These are phyloP conservation scores for Cacatua alba DNA, from an alignment of 2,113 vertebrate species.

Conservation along the genomic window DNA sequence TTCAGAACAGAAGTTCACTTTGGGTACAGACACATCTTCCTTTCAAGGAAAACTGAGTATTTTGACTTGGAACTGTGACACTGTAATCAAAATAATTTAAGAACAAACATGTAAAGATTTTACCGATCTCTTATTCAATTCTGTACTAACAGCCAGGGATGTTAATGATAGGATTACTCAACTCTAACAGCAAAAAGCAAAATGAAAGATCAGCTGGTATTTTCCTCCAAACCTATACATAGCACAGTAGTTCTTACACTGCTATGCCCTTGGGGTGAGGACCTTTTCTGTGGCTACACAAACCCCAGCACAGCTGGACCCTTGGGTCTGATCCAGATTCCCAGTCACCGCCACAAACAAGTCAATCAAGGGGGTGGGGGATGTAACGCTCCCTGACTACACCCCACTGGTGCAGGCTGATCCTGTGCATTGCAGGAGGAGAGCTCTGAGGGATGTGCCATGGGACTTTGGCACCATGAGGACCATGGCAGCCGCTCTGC, in stretches of 20 bases:
- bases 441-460: rapidly evolving
- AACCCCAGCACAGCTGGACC: not conserved
- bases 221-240: not conserved
- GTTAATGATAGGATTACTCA: not conserved
- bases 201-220: not conserved
- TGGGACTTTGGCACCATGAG: rapidly evolving
- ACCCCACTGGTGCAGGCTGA: rapidly evolving
- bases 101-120: not conserved
- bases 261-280: rapidly evolving
- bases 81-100: not conserved
- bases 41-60: not conserved
- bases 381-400: rapidly evolving
- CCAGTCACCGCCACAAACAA: not conserved
- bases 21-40: not conserved
- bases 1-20: not conserved
- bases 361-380: rapidly evolving
- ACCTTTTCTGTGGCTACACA: not conserved
- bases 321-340: too few relatives aligned
- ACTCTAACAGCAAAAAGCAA: not conserved
- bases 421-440: rapidly evolving
- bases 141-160: not conserved
- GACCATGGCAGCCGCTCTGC: not conserved
- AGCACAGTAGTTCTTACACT: rapidly evolving
- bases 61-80: not conserved
- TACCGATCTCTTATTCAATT: not conserved